Evolutionary conservation across 2,888 invertebrate genomes (phyloP).

Genomic region (Orchestes rusci): DNA sequence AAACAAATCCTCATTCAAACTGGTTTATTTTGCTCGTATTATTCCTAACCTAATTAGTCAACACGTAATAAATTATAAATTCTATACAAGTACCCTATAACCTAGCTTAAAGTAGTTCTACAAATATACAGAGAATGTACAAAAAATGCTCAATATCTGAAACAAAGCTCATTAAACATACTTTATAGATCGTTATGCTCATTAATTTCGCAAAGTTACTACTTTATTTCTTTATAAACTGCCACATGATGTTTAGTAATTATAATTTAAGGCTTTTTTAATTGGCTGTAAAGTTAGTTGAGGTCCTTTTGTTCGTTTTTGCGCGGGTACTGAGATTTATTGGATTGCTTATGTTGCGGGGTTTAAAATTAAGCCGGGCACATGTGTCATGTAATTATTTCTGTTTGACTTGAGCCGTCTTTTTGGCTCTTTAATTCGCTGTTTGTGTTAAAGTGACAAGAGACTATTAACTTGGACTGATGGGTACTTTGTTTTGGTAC

Average conservation of each 20-base stretch:
- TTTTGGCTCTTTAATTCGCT: constrained; percentile 30
- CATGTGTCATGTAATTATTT: constrained; percentile 33
- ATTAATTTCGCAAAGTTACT: constrained; percentile 22
- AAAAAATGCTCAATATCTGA: too few species aligned
- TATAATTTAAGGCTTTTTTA: constrained; percentile 28
- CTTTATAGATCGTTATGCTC: constrained; percentile 21
- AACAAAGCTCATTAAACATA: constrained; percentile 18
- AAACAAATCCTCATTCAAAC: too few species aligned
- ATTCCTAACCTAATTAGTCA: too few species aligned
- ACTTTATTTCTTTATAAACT: constrained; percentile 23
- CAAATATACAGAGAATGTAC: too few species aligned
- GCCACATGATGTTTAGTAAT: constrained; percentile 22
- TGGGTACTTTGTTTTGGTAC: too few species aligned
- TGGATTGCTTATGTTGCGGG: constrained; percentile 21
- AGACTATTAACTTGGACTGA: constrained; percentile 10
- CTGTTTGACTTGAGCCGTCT: constrained; percentile 22
- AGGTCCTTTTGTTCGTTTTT: constrained; percentile 23
- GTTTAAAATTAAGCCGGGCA: constrained; percentile 31
- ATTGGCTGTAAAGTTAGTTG: constrained; percentile 27
- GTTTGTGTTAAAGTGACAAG: constrained; percentile 17
- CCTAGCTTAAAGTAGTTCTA: too few species aligned
- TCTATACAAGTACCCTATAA: too few species aligned
- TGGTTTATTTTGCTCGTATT: too few species aligned
- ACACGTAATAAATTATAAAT: too few species aligned
- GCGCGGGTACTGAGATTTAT: constrained; percentile 20